Evolutionary conservation across 1,140 invertebrate genomes (phyloP).

Genomic region (Drosophila tropicalis): DNA sequence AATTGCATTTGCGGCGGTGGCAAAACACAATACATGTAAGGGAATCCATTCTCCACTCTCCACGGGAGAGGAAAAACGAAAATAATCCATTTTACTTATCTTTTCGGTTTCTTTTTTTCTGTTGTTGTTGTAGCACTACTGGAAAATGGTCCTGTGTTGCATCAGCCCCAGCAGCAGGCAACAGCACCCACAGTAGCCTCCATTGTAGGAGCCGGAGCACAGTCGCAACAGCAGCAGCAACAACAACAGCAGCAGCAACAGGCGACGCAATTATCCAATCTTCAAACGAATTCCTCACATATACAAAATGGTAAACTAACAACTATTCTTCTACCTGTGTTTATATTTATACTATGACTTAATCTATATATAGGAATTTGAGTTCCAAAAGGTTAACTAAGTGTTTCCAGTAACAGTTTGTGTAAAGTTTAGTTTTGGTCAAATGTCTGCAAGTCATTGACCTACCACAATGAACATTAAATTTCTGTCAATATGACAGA

Average conservation of each 20-base stretch:
- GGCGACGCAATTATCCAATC: conserved; percentile 73
- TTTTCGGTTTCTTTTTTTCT: background rate
- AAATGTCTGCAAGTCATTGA: no score
- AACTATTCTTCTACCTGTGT: no score
- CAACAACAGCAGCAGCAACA: conserved; percentile 61
- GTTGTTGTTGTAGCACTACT: conserved; percentile 62
- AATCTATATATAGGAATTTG: no score
- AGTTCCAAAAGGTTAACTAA: no score
- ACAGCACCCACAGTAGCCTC: conserved; percentile 65
- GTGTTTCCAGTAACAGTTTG: no score
- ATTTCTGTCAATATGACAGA: no score
- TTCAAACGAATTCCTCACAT: conserved; percentile 83
- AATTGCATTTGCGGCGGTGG: conserved; percentile 83
- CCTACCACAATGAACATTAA: no score
- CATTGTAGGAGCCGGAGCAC: conserved; percentile 63
- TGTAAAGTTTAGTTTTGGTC: no score
- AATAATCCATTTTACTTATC: background rate
- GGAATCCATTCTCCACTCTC: background rate
- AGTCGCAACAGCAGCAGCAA: conserved; percentile 58
- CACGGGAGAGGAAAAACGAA: no score
- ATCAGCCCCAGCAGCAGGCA: conserved; percentile 51
- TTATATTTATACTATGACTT: background rate
- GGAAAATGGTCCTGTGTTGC: conserved; percentile 76
- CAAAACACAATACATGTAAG: conserved; percentile 83
- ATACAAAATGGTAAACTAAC: conserved; percentile 71